phyloP scores from a whole-genome alignment of 2,888 invertebrate species.

The Galeopsomyia nigrocyanea region DNA sequence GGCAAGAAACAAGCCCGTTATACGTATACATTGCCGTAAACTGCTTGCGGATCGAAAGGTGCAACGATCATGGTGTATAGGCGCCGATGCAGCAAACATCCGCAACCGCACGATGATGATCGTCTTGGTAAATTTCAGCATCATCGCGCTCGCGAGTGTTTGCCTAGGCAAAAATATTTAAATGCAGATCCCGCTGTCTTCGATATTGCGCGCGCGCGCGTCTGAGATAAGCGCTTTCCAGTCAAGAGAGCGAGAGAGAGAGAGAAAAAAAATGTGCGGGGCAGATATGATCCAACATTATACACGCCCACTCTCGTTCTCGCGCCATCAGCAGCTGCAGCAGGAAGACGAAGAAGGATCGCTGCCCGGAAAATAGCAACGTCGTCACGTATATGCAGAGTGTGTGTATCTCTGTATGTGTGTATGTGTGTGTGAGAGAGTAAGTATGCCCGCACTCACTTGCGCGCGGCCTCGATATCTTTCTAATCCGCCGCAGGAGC shows the following conservation, averaged over 20 bases:
- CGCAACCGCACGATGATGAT: neutral
- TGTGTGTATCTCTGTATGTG: neutral
- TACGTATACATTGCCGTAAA: neutral
- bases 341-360: neutral
- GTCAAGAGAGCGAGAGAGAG: neutral
- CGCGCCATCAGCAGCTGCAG: neutral
- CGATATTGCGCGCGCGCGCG: neutral
- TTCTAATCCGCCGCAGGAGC: constrained; percentile 33
- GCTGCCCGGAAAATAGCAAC: constrained; percentile 26
- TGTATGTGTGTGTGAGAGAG: neutral
- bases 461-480: constrained; percentile 32
- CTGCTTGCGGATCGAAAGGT: neutral
- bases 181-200: constrained; percentile 23
- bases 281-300: constrained; percentile 24
- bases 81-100: neutral
- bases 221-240: constrained; percentile 3
- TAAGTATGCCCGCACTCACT: constrained; percentile 7
- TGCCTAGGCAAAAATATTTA: constrained; percentile 16
- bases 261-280: neutral
- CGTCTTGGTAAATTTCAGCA: neutral
- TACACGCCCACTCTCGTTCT: constrained; percentile 21
- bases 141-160: neutral
- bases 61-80: neutral
- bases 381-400: constrained; percentile 18
- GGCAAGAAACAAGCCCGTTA: too few relatives aligned